Conservation (phyloP, 1,140 invertebrate genomes). For the Proctacanthus coquilletti region DNA sequence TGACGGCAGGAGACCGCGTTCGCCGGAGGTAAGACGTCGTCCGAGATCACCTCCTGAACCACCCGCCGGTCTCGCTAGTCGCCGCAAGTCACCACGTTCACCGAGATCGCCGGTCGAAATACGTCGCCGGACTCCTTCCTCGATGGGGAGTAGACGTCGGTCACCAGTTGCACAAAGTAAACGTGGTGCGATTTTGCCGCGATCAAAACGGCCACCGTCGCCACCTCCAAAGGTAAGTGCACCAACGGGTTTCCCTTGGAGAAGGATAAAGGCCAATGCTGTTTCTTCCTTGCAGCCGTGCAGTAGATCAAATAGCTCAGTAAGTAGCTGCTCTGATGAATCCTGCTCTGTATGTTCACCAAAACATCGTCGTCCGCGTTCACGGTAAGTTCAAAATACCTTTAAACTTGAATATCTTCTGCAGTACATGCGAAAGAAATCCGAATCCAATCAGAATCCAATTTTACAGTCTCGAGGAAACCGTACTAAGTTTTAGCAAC, state of each 20-base stretch:
- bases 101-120: background rate
- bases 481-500: too few species aligned
- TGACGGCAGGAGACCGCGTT: constrained; percentile 15
- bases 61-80: constrained; percentile 7
- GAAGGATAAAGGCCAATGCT: too few species aligned
- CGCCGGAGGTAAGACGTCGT: constrained; percentile 14
- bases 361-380: constrained; percentile 23
- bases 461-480: too few species aligned
- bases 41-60: constrained; percentile 11
- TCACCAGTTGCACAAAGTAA: constrained; percentile 12
- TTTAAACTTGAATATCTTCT: too few species aligned
- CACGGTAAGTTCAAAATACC: constrained; percentile 16
- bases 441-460: too few species aligned
- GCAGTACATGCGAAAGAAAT: too few species aligned
- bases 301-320: constrained; percentile 45
- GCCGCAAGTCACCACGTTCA: constrained; percentile 1
- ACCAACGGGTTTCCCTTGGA: background rate
- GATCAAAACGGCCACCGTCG: constrained; percentile 29
- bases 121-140: background rate
- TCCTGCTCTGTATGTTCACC: constrained; percentile 56
- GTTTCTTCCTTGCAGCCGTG: constrained; percentile 14
- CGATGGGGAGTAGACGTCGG: constrained; percentile 1
- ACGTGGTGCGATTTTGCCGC: constrained; percentile 20
- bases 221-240: constrained; percentile 27
- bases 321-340: constrained; percentile 64